Evolutionary conservation across 2,113 vertebrate species (phyloP).

Genomic region (Vulpes lagopus): DNA sequence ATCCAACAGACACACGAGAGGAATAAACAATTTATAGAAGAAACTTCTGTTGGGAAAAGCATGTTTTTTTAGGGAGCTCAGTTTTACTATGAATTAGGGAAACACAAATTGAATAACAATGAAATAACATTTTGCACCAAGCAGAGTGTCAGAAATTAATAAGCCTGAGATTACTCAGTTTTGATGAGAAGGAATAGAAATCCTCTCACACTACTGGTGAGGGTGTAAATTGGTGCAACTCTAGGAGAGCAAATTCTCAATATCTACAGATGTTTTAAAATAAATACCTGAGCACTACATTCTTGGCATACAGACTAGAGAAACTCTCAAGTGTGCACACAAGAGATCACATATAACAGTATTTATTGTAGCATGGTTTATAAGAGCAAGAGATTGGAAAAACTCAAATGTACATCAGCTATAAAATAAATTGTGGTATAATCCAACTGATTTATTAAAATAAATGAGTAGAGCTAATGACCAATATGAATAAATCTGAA

Average conservation of each 20-base stretch:
- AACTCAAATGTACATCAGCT: background rate
- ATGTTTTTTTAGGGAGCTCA: background rate
- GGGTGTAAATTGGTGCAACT: background rate
- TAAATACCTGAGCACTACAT: background rate
- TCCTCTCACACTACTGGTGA: background rate
- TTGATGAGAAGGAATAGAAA: background rate
- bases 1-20: background rate
- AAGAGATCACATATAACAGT: background rate
- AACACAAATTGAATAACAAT: background rate
- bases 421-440: background rate
- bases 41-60: background rate
- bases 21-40: background rate
- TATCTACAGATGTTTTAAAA: background rate
- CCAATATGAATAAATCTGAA: background rate
- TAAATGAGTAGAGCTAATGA: background rate
- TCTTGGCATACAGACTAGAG: background rate
- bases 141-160: background rate
- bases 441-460: constrained; percentile 9
- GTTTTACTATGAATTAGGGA: background rate
- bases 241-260: background rate
- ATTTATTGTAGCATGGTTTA: background rate
- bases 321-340: background rate
- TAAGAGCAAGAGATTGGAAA: background rate
- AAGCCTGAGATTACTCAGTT: background rate
- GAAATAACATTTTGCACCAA: background rate